phyloP scores from a whole-genome alignment of 1,140 invertebrate species.

The Pseudomyrmex flavicornis region DNA sequence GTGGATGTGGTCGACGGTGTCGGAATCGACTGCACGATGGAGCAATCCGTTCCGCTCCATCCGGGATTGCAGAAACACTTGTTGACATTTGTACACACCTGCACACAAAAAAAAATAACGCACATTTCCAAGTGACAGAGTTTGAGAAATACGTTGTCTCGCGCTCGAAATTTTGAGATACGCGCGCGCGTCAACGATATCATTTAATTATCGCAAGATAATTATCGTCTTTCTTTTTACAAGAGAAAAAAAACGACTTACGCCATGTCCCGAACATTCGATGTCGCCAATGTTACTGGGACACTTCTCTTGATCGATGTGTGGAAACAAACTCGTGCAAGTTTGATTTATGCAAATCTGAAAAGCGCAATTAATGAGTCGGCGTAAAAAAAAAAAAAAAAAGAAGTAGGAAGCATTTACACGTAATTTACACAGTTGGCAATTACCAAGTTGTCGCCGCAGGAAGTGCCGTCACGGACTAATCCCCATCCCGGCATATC shows the following conservation, averaged over 20 bases:
- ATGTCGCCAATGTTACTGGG: slow-evolving; percentile 94
- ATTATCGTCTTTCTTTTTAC: not conserved
- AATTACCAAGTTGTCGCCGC: slow-evolving; percentile 92
- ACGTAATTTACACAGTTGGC: not conserved
- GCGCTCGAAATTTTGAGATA: too few species aligned
- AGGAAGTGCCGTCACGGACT: slow-evolving; percentile 95
- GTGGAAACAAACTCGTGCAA: slow-evolving; percentile 92
- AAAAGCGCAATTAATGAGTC: slow-evolving; percentile 61
- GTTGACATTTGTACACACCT: slow-evolving; percentile 97
- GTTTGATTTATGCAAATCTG: slow-evolving; percentile 97
- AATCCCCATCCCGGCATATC: slow-evolving; percentile 91
- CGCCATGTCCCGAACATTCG: slow-evolving; percentile 97
- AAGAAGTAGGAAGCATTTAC: not conserved
- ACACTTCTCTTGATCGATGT: slow-evolving; percentile 94
- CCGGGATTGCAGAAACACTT: slow-evolving; percentile 95
- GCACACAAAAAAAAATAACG: not conserved
- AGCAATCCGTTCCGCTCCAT: slow-evolving; percentile 96
- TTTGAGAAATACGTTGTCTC: not conserved
- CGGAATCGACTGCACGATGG: slow-evolving; percentile 89
- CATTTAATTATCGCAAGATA: not conserved
- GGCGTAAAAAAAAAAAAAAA: not conserved
- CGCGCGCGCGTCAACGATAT: not conserved
- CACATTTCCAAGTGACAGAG: not conserved
- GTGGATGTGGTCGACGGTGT: slow-evolving; percentile 84
- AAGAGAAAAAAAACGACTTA: slow-evolving; percentile 84